Evolutionary conservation across 2,113 vertebrate species (phyloP), one percentile per base, ranked within the genome.

Genomic region (Erythrocercus mccallii): DNA sequence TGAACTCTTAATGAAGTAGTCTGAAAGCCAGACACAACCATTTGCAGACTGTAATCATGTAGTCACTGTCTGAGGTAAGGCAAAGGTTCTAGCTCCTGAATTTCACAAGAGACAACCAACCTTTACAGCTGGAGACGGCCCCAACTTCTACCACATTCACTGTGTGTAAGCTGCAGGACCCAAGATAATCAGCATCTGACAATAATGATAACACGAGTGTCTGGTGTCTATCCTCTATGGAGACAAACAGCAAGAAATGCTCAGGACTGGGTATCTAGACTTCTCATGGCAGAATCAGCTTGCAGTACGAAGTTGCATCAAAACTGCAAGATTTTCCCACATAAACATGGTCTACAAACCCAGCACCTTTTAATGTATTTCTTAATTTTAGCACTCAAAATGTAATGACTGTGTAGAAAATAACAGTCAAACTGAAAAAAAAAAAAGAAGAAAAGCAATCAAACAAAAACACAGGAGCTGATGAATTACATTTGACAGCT

Each of bases 11-110:
- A 96, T 86, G 69, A 96, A 84, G 84, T 16, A 92, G 86, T 92
- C 86, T 95, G 81, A 93, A 96, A 96, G 96, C 90, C 97, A 97
- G 97, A 93, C 68, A 96, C 51, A 95, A 86, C 89, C 96, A 96
- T 90, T 84, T 85, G 91, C 70, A 96, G 87, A 74, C 91, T 92
- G 51, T 88, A 96, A 96, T 95, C 91, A 93, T 69, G 70, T 3
- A 94, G 57, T 71, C 88, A 82, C 84, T 45, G 84, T 0, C 7
- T 87, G 73, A 94, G 95, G 94, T 77, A 84, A 96, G 91, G 71
- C 65, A 94, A 94, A 92, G 64, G 85, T 88, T 91, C 78, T 64
- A 68, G 79, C 53, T 94, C 81, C 66, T 1, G 6, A 42, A 88
- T 96, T 96, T 93, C 96, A 90, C 89, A 96, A 96, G 90, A 94